Base-by-base conservation (phyloP, 2,888 invertebrate genomes). In the Neoscelio sp. region DNA sequence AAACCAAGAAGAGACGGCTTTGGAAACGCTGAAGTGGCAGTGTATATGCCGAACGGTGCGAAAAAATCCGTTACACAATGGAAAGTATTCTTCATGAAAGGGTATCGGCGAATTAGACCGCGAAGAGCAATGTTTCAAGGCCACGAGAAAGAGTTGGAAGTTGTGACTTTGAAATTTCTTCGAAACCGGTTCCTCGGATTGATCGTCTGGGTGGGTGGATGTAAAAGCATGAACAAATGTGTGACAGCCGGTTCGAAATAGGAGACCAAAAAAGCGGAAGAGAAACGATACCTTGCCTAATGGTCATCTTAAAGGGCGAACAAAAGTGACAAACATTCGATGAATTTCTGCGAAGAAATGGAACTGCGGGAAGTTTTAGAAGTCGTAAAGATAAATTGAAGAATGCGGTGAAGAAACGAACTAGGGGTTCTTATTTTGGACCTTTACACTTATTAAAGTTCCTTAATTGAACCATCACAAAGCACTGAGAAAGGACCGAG, bases 41-140 rank as follows among this genome's bases (percentile, higher is more conserved):
- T n/a, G 50, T 30, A 13, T 46, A 46, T 56, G 62, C 54, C 64
- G 68, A 54, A 62, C 68, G 60, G 77, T 50, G 78, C 76, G 74
- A 79, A 79, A 82, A 82, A 85, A 85, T 87, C 86, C 87, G 87
- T 90, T 89, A 89, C 88, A 90, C 89, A 89, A 89, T 90, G 89
- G 89, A 90, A 90, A 90, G 89, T 90, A 87, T 87, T 87, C 86
- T 86, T 88, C 86, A 86, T 83, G 87, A 87, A 85, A 86, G 85
- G 85, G 85, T 85, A 87, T 87, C 86, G 85, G 86, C 80, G 89
- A 90, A 90, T 88, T 87, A 89, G 90, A 90, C 87, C 89, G 88
- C 85, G 86, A 87, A 89, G 86, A 88, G 82, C 83, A 82, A 84
- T 86, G 82, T 86, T 88, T 88, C 89, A 89, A 89, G 89, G 89